Percentiles rank a stretch among this genome's conserved stretches.
phyloP scores from a whole-genome alignment of 1,140 invertebrate genomes.

The Meloidogyne chitwoodi region DNA sequence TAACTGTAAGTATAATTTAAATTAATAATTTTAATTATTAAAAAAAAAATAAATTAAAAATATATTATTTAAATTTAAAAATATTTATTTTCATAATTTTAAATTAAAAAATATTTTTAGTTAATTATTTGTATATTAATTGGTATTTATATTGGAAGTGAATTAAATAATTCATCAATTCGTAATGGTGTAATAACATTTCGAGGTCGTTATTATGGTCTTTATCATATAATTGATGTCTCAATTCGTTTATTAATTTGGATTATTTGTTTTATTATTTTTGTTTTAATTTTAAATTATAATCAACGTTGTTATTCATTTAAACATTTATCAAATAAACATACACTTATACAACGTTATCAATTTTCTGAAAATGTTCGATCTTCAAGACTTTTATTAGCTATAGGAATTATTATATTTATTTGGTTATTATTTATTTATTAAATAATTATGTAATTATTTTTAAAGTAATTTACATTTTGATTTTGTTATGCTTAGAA shows the following conservation, averaged over 20 bases:
- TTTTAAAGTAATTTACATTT: constrained; percentile 29
- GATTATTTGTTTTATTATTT: constrained; percentile 24
- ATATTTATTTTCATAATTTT: too few species aligned
- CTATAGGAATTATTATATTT: constrained; percentile 25
- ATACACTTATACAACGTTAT: constrained; percentile 25
- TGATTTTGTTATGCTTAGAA: constrained; percentile 28
- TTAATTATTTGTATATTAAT: constrained; percentile 1
- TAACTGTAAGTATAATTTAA: constrained; percentile 10
- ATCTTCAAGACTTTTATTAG: constrained; percentile 15
- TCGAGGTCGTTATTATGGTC: constrained; percentile 11
- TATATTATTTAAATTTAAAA: too few species aligned
- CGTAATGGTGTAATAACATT: constrained; percentile 23
- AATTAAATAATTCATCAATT: constrained; percentile 22
- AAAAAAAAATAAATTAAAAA: neutral
- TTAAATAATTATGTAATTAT: neutral
- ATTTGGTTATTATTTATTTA: constrained; percentile 17
- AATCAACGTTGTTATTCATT: constrained; percentile 29
- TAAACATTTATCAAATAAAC: constrained; percentile 21
- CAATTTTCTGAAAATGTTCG: constrained; percentile 34
- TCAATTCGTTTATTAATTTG: constrained; percentile 26
- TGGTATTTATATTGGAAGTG: constrained; percentile 21
- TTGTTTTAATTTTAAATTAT: constrained; percentile 21
- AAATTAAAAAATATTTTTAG: neutral
- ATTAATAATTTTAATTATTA: neutral
- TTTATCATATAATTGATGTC: constrained; percentile 28